These are phyloP conservation scores for Ophthalmolycus amberensis DNA, from an alignment of 2,113 vertebrate species.

Conservation along the genomic window DNA sequence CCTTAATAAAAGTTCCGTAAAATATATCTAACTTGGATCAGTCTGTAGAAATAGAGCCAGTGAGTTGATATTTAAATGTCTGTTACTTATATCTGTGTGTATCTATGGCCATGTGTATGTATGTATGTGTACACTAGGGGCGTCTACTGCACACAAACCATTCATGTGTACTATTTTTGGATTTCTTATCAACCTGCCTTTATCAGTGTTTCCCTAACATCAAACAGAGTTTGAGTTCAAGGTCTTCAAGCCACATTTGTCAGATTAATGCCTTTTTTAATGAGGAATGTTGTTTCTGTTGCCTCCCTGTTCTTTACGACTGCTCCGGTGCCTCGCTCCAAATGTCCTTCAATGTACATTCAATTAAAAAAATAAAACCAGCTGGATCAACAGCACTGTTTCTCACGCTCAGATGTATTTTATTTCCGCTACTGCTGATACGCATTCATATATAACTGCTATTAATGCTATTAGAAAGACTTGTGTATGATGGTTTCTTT, in stretches of 20 bases:
- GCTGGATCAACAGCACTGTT: constrained; percentile 47
- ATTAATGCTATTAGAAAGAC: neutral
- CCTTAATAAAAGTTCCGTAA: neutral
- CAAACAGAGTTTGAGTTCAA: neutral
- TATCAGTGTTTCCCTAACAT: constrained; percentile 1
- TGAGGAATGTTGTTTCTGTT: constrained; percentile 55
- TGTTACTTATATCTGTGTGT: neutral
- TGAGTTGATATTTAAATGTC: neutral
- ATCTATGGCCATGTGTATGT: neutral
- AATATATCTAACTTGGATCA: neutral
- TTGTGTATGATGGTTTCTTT: neutral
- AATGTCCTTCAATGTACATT: constrained; percentile 18
- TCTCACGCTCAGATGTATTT: constrained; percentile 14
- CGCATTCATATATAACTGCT: neutral
- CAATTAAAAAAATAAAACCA: constrained; percentile 42
- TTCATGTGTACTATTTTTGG: neutral
- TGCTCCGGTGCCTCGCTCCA: constrained; percentile 12
- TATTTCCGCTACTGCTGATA: constrained; percentile 1
- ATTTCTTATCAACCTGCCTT: neutral
- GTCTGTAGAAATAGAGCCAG: neutral
- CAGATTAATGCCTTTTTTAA: constrained; percentile 36
- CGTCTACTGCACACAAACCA: neutral
- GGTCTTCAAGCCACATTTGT: neutral
- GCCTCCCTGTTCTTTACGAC: constrained; percentile 49
- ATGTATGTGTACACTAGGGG: neutral